Conservation (phyloP, 2,888 invertebrate species). For the Rhopalosiphum nymphaeae region DNA sequence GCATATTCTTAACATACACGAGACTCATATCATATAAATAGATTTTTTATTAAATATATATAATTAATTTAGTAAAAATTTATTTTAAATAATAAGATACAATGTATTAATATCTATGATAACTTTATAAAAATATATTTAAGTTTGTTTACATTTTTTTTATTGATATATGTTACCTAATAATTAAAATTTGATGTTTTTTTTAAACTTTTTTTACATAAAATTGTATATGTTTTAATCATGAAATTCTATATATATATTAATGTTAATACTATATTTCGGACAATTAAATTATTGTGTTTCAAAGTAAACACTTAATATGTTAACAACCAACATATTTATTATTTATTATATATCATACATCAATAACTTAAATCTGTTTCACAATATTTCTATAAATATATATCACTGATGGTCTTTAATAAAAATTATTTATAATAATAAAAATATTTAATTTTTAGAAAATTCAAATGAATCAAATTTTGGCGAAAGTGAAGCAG, state of each 20-base stretch:
- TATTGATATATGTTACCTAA: neutral
- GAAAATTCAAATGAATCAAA: slow-evolving; percentile 61
- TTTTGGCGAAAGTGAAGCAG: slow-evolving; percentile 57
- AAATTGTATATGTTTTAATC: no score
- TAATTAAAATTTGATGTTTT: neutral
- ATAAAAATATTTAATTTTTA: slow-evolving; percentile 15
- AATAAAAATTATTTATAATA: neutral
- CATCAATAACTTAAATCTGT: no score
- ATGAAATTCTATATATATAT: no score
- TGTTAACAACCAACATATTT: neutral
- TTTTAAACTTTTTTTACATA: no score
- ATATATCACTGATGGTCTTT: neutral
- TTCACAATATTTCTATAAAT: no score
- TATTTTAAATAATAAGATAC: neutral
- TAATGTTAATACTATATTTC: no score
- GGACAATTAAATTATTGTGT: no score
- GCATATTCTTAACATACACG: neutral
- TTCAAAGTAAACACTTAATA: neutral
- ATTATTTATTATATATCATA: no score
- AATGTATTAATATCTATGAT: neutral
- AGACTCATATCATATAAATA: neutral
- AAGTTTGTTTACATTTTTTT: neutral
- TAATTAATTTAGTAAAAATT: neutral
- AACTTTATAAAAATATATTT: neutral
- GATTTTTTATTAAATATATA: neutral